These are phyloP conservation scores for Eriocheir sinensis DNA, from an alignment of 1,140 invertebrate species.

Conservation along the genomic window DNA sequence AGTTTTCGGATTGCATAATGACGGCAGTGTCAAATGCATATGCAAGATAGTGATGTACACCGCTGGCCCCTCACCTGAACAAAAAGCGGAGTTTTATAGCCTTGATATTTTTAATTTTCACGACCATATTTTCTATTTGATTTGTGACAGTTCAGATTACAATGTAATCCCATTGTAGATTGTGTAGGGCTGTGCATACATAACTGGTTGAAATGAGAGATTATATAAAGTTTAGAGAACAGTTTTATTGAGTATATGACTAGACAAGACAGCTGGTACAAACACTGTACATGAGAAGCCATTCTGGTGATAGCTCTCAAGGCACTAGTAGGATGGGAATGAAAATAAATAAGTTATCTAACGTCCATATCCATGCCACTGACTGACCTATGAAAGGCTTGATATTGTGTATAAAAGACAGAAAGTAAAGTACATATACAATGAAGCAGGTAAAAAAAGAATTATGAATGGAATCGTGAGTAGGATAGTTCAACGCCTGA, in stretches of 20 bases:
- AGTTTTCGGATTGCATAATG: too few relatives aligned
- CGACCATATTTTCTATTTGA: too few relatives aligned
- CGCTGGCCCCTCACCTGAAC: too few relatives aligned
- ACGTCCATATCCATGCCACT: neutral
- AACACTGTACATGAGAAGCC: neutral
- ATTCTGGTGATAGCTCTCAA: neutral
- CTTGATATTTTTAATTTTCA: too few relatives aligned
- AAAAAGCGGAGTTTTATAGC: too few relatives aligned
- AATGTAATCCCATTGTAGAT: too few relatives aligned
- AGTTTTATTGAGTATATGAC: constrained; percentile 26
- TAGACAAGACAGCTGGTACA: neutral
- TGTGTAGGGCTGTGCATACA: too few relatives aligned
- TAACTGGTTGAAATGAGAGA: neutral
- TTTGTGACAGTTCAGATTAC: too few relatives aligned
- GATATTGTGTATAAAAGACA: neutral
- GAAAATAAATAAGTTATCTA: neutral
- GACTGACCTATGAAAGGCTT: neutral
- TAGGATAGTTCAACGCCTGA: neutral
- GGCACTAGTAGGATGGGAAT: neutral
- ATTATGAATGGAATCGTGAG: neutral
- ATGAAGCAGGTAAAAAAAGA: constrained; percentile 25
- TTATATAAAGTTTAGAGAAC: neutral
- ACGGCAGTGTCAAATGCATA: too few relatives aligned
- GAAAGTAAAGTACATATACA: neutral
- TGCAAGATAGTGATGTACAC: too few relatives aligned